phyloP scores from a whole-genome alignment of 2,113 vertebrate species.

The Glaucomys volans region DNA sequence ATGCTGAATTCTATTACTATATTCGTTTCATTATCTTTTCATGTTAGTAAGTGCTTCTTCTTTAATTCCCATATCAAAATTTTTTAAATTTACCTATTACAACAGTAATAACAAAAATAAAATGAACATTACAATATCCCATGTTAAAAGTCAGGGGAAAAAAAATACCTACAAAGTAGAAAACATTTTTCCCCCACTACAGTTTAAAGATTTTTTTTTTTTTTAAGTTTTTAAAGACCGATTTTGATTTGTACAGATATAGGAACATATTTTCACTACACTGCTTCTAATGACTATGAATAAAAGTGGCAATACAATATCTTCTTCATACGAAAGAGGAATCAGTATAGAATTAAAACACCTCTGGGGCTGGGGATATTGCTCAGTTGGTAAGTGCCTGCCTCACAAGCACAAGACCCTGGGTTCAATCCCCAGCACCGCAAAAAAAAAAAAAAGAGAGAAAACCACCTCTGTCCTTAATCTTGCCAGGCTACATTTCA shows the following conservation, averaged over 20 bases:
- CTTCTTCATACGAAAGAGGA: constrained; percentile 13
- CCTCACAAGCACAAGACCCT: too few relatives aligned
- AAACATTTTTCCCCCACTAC: background rate
- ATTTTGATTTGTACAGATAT: constrained; percentile 27
- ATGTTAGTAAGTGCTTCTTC: constrained; percentile 59
- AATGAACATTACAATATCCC: constrained; percentile 47
- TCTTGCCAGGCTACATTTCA: constrained; percentile 32
- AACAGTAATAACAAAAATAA: constrained; percentile 40
- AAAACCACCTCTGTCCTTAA: background rate
- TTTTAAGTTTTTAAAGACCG: background rate
- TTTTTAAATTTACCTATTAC: background rate
- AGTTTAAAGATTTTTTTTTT: background rate
- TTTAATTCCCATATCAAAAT: constrained; percentile 52
- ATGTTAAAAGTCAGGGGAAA: background rate
- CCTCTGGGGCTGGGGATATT: too few relatives aligned
- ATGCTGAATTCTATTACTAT: constrained; percentile 65
- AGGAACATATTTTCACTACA: constrained; percentile 34
- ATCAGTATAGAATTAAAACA: background rate
- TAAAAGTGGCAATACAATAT: constrained; percentile 17
- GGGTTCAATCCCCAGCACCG: too few relatives aligned
- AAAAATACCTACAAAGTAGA: background rate
- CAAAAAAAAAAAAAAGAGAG: too few relatives aligned
- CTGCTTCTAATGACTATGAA: background rate
- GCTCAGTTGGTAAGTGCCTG: too few relatives aligned
- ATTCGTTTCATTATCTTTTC: constrained; percentile 72